These are phyloP conservation scores for Centropus bengalensis DNA, from an alignment of 2,113 vertebrate species.

Conservation along the genomic window DNA sequence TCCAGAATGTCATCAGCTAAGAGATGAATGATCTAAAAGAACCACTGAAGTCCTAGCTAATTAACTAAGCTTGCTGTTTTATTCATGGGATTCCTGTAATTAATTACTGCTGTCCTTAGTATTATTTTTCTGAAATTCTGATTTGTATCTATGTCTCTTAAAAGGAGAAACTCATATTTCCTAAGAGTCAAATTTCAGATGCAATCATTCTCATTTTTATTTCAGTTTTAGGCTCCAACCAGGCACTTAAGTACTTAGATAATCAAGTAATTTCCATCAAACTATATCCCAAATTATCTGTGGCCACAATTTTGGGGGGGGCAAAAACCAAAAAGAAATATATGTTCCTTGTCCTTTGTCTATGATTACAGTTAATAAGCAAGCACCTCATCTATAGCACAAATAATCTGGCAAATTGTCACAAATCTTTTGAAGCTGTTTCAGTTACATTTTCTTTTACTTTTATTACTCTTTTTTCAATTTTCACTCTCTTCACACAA, in stretches of 20 bases:
- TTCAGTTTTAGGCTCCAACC: not conserved
- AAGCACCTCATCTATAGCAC: not conserved
- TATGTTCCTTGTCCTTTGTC: not conserved
- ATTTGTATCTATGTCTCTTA: not conserved
- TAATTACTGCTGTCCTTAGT: not conserved
- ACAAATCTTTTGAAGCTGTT: not conserved
- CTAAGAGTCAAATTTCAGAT: no score
- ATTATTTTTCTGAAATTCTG: not conserved
- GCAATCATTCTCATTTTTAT: not conserved
- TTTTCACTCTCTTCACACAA: not conserved
- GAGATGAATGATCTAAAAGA: not conserved
- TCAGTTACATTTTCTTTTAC: not conserved
- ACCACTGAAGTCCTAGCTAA: not conserved
- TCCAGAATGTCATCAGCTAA: not conserved
- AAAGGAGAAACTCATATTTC: not conserved
- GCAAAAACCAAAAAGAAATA: not conserved
- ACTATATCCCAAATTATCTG: not conserved
- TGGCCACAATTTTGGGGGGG: not conserved
- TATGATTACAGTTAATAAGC: not conserved
- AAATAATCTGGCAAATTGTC: not conserved
- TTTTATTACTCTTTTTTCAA: not conserved
- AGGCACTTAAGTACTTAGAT: not conserved
- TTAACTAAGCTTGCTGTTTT: not conserved
- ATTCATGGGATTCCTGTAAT: not conserved
- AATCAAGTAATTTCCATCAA: not conserved